Percentiles rank a stretch among this genome's conserved stretches.
phyloP scores from a whole-genome alignment of 2,888 invertebrate species.

The Hirtodrosophila cameraria region DNA sequence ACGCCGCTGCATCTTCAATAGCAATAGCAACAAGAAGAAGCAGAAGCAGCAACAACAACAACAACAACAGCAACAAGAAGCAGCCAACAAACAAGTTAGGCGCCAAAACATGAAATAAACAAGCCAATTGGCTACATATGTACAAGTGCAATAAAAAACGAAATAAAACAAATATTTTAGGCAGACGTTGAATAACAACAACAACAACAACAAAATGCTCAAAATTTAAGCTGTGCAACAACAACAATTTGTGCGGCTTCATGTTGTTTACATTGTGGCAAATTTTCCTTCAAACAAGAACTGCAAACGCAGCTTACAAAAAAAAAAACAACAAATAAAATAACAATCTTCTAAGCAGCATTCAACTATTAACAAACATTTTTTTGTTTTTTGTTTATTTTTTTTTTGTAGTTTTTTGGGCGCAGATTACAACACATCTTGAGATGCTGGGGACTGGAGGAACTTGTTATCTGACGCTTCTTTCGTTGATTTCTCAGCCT shows the following conservation, averaged over 20 bases:
- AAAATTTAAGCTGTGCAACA: conserved; percentile 34
- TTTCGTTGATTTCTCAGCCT: conserved; percentile 28
- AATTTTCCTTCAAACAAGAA: conserved; percentile 63
- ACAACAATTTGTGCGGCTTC: conserved; percentile 56
- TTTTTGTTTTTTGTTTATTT: conserved; percentile 22
- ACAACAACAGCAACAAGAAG: conserved; percentile 7
- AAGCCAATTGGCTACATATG: conserved; percentile 67
- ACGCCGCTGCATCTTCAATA: conserved; percentile 51
- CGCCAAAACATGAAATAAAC: conserved; percentile 74
- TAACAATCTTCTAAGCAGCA: conserved; percentile 54
- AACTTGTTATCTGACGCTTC: conserved; percentile 61
- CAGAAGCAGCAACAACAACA: conserved; percentile 42
- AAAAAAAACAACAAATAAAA: too few species aligned
- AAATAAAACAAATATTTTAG: conserved; percentile 21
- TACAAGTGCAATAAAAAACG: conserved; percentile 29
- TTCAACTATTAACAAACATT: conserved; percentile 37
- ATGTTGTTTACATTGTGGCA: conserved; percentile 32
- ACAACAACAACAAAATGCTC: conserved; percentile 28
- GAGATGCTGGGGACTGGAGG: conserved; percentile 2
- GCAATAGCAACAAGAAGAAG: conserved; percentile 20
- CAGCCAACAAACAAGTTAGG: conserved; percentile 68
- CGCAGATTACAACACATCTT: conserved; percentile 63
- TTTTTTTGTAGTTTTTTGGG: conserved; percentile 32
- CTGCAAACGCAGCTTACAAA: conserved; percentile 35
- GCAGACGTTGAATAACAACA: conserved; percentile 29